Base-by-base conservation (phyloP, 2,888 invertebrate species). In the Mythimna loreyi region DNA sequence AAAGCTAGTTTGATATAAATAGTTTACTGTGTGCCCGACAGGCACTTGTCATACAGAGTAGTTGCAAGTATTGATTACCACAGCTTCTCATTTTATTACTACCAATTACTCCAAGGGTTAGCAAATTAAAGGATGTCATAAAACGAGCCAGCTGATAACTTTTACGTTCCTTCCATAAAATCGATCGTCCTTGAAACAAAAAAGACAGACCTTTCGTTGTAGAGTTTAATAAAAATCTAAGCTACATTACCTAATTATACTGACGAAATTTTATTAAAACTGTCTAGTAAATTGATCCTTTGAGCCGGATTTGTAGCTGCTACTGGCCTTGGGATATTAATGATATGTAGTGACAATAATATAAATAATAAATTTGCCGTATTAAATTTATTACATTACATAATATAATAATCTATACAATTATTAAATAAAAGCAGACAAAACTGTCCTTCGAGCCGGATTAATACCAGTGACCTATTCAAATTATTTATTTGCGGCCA, bases 11-110 rank as follows among this genome's bases (percentile, higher is more conserved):
- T n/a, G n/a, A n/a, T n/a, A n/a, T n/a, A n/a, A n/a, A n/a, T n/a
- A n/a, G n/a, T n/a, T n/a, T n/a, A n/a, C n/a, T n/a, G n/a, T n/a
- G n/a, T n/a, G n/a, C n/a, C n/a, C n/a, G n/a, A 19, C 2, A 5
- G 19, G 6, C 16, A 19, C 5, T 57, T 23, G 28, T 47, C 19
- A 28, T 71, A n/a, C n/a, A 47, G 2, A 58, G 1, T 30, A 23
- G 19, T 40, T 6, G 16, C 47, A 11, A 36, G 30, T 59, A 25
- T 30, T n/a, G 28, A 71, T 36, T n/a, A 56, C n/a, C 23, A n/a
- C 11, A 3, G 28, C 30, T 71, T 5, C 16, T 30, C 13, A 30
- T 60, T 72, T 71, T 49, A 68, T 60, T 23, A 72, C 59, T 49
- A 11, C 1, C 28, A 49, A 59, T 59, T 23, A 49, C 49, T 19